A percentile compares a stretch with the other conserved stretches of the same genome.
Conservation (phyloP, 2,797 vertebrate species). For the Neomorphus geoffroyi region DNA sequence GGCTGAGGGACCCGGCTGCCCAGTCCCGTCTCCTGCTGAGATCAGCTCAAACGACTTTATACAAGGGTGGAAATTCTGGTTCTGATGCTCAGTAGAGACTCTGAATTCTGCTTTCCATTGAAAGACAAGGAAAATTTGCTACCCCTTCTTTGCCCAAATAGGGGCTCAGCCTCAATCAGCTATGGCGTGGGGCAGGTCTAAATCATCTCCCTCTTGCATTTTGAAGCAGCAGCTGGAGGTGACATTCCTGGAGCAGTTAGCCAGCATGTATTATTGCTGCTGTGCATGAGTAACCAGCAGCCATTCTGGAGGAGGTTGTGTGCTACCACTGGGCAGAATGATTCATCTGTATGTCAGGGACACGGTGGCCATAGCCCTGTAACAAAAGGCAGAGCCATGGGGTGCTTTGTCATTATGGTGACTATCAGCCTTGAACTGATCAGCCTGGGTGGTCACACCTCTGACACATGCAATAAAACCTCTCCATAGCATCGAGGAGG, state of each 20-base stretch:
- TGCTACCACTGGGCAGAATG: not conserved
- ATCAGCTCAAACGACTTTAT: not conserved
- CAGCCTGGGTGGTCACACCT: conserved; percentile 13
- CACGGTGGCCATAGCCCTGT: not conserved
- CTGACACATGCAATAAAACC: not conserved
- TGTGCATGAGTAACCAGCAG: conserved; percentile 57
- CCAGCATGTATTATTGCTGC: not conserved
- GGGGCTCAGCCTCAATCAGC: not conserved
- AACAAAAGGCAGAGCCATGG: conserved; percentile 45
- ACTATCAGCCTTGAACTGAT: conserved; percentile 13
- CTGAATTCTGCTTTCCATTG: not conserved
- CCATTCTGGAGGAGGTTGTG: conserved; percentile 9
- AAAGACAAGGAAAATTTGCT: not conserved
- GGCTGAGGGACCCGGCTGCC: not conserved
- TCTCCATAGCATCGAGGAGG: not conserved
- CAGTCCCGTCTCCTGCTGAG: not conserved
- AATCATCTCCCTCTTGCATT: not conserved
- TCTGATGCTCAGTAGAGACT: not conserved
- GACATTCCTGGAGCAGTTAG: not conserved
- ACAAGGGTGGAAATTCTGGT: not conserved
- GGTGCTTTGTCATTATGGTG: conserved; percentile 25
- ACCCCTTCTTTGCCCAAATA: not conserved
- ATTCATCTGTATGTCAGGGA: conserved; percentile 12
- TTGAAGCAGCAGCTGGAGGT: not conserved
- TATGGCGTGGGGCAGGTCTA: not conserved